phyloP scores from a whole-genome alignment of 2,888 invertebrate genomes.

The Rhingia campestris region DNA sequence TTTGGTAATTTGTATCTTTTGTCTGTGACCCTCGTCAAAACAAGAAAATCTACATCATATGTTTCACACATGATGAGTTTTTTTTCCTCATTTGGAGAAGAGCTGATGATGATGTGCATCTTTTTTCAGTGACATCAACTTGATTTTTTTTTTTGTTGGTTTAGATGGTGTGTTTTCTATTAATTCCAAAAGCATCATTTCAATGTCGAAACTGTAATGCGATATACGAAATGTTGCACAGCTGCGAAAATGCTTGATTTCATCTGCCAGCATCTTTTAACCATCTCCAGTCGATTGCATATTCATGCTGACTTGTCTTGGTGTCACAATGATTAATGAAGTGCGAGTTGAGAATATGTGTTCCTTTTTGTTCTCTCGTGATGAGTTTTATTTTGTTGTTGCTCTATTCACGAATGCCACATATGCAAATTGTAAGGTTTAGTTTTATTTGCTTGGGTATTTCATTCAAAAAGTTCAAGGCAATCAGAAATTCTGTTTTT shows the following conservation, averaged over 20 bases:
- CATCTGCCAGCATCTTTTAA: constrained; percentile 57
- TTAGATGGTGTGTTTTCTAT: constrained; percentile 52
- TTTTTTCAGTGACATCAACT: constrained; percentile 64
- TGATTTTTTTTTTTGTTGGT: background rate
- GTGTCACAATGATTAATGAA: constrained; percentile 82
- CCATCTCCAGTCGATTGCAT: constrained; percentile 74
- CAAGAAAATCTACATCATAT: constrained; percentile 72
- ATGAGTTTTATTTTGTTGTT: constrained; percentile 56
- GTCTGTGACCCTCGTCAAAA: constrained; percentile 73
- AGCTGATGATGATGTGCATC: constrained; percentile 63
- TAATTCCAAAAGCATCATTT: constrained; percentile 51
- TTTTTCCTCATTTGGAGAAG: constrained; percentile 13
- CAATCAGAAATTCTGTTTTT: constrained; percentile 44
- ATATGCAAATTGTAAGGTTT: constrained; percentile 62
- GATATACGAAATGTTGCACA: constrained; percentile 62
- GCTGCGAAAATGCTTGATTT: constrained; percentile 70
- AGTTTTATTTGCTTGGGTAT: constrained; percentile 30
- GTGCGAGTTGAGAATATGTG: constrained; percentile 79
- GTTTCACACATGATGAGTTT: constrained; percentile 70
- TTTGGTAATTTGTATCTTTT: constrained; percentile 69
- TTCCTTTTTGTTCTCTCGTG: constrained; percentile 51
- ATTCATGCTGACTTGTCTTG: constrained; percentile 75
- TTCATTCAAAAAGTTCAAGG: constrained; percentile 70
- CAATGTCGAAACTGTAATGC: constrained; percentile 58
- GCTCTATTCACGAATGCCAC: constrained; percentile 62